These are phyloP conservation scores for Aspidiotus rigidus DNA, from an alignment of 2,888 invertebrate species.

Conservation along the genomic window DNA sequence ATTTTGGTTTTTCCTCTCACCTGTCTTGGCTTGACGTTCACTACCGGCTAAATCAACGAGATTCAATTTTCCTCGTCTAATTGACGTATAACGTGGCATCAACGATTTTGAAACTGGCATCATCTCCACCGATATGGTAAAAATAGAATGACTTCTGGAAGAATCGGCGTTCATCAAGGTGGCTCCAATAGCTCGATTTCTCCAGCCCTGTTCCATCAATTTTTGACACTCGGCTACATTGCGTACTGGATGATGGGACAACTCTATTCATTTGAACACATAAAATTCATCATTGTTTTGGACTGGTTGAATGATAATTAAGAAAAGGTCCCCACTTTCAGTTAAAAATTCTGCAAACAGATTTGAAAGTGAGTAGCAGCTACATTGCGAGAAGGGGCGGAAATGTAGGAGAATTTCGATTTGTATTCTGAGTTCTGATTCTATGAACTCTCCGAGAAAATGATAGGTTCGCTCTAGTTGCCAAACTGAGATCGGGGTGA, in stretches of 20 bases:
- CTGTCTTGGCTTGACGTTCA: conserved; percentile 70
- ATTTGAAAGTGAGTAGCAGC: background rate
- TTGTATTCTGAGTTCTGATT: no score
- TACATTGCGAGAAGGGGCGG: background rate
- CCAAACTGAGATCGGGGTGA: no score
- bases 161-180: conserved; percentile 83
- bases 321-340: background rate
- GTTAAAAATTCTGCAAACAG: background rate
- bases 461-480: no score
- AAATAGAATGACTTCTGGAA: conserved; percentile 79
- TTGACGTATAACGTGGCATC: conserved; percentile 39
- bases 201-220: conserved; percentile 65
- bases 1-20: no score
- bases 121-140: conserved; percentile 75
- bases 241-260: conserved; percentile 67
- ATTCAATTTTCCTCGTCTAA: conserved; percentile 66
- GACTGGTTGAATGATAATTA: no score
- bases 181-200: conserved; percentile 69
- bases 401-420: no score
- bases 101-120: conserved; percentile 48
- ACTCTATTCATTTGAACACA: conserved; percentile 44
- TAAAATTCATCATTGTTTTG: background rate
- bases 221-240: conserved; percentile 66
- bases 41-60: conserved; percentile 83
- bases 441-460: no score